A percentile compares a stretch with the other conserved stretches of the same genome.
phyloP scores from a whole-genome alignment of 92 coral and sea anemone species.

The Phenganax marumi region DNA sequence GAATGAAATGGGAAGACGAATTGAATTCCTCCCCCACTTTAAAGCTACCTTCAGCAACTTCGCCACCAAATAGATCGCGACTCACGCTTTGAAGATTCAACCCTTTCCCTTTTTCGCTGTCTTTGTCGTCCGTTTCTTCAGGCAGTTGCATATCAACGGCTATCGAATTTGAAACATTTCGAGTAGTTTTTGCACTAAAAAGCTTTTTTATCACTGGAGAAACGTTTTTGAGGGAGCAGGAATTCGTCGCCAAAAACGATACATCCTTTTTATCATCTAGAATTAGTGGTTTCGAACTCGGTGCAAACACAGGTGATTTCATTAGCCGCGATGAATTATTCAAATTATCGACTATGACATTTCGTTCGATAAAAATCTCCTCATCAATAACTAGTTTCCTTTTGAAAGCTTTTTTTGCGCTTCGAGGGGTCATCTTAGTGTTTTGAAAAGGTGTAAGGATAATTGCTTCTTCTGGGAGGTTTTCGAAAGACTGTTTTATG shows the following conservation, averaged over 20 bases:
- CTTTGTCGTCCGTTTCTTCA: no score
- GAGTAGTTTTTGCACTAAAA: not conserved
- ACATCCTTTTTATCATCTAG: not conserved
- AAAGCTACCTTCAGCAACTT: not conserved
- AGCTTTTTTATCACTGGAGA: not conserved
- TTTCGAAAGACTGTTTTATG: not conserved
- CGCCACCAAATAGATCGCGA: not conserved
- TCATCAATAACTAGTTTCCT: conserved; percentile 27
- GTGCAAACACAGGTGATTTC: conserved; percentile 10
- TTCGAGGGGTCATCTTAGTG: not conserved
- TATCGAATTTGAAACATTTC: not conserved
- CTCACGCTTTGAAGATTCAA: not conserved
- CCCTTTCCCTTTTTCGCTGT: no score
- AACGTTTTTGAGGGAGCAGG: not conserved
- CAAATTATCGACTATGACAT: not conserved
- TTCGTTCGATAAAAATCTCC: conserved; percentile 22
- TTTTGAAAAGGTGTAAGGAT: not conserved
- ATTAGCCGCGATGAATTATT: not conserved
- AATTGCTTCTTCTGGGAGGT: not conserved
- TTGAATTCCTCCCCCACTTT: conserved; percentile 9
- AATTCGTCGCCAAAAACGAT: not conserved
- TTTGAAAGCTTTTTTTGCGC: conserved; percentile 17
- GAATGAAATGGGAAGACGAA: conserved; percentile 6
- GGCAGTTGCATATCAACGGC: not conserved
- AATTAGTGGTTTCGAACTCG: conserved; percentile 20